Base-by-base conservation (phyloP, 2,113 vertebrate species). In the Dendrocopos noguchii region DNA sequence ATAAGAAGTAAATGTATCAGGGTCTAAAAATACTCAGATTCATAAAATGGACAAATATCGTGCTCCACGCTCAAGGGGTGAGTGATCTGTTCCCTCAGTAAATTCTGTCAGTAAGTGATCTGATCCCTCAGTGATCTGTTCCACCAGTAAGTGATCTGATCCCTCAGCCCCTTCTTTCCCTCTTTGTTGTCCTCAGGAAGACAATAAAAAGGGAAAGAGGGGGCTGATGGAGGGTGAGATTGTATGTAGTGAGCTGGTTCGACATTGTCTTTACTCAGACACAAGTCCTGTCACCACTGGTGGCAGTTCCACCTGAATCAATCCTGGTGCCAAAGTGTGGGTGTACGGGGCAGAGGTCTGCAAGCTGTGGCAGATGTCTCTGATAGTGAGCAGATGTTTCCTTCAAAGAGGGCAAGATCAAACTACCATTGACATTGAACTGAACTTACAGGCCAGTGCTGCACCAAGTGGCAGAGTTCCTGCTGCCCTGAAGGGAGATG, bases 191-290 rank as follows among this genome's bases (percentile, higher is more conserved):
- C 50, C 50, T 52, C 50, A 52, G 50, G 50, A 52, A 52, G 22
- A 52, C 22, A 52, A 13, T 25, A 25, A 52, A 52, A 24, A 52
- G 50, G 50, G 50, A 52, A 52, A 52, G 22, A 24, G 19, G 13
- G 33, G 42, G 21, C 63, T 64, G 50, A 5, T 21, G 34, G 31
- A 46, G 21, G 28, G 28, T 29, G 19, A 57, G 44, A 31, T 84
- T 74, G 28, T 22, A 46, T 0, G 0, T 13, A n/a, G 39, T 7
- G 7, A 78, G 64, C 9, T 84, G 59, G 68, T 59, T 83, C 57
- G 50, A 15, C 0, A 0, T 47, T 56, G 36, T 80, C 65, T 53
- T 77, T 44, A 15, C n/a, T 10, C 1, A 0, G 53, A 28, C 39
- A 28, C 44, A 36, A 67, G 47, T 70, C 25, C 47, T 12, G 2